These are phyloP conservation scores for Himantopus leucocephalus DNA, from an alignment of 2,113 vertebrate genomes.

Conservation along the genomic window DNA sequence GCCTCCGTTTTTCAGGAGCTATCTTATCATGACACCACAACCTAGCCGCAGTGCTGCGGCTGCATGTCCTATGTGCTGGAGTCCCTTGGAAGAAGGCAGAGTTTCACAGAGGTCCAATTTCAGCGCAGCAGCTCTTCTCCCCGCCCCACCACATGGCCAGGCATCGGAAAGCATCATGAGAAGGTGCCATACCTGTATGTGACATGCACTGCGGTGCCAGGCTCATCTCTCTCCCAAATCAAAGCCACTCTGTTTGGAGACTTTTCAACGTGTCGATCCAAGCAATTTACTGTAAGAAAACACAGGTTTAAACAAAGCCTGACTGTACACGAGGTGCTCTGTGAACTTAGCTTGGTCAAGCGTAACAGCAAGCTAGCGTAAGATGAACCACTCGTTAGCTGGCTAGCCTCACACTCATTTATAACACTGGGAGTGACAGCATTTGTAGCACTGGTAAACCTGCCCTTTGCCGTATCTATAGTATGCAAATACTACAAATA, in stretches of 20 bases:
- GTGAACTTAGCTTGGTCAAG: background rate
- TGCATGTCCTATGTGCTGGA: background rate
- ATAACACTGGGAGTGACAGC: background rate
- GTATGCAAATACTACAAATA: background rate
- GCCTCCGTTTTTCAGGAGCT: background rate
- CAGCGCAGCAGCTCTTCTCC: background rate
- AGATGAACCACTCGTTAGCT: background rate
- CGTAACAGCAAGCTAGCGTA: background rate
- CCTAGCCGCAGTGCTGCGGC: background rate
- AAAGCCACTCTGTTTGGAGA: conserved; percentile 86
- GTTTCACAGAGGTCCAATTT: background rate
- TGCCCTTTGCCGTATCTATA: background rate
- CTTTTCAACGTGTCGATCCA: conserved; percentile 87
- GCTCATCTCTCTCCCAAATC: conserved; percentile 95
- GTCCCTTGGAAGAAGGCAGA: background rate
- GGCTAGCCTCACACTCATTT: background rate
- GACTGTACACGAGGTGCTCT: background rate
- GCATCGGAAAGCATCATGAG: background rate
- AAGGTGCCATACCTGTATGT: conserved; percentile 84
- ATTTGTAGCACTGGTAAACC: background rate
- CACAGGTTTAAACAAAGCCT: background rate
- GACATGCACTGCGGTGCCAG: conserved; percentile 85
- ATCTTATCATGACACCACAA: background rate
- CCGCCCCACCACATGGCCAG: background rate
- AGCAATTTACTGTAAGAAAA: conserved; percentile 86